Evolutionary conservation across 92 coral and sea anemone genomes (phyloP).

Genomic region (Siderastrea radians): DNA sequence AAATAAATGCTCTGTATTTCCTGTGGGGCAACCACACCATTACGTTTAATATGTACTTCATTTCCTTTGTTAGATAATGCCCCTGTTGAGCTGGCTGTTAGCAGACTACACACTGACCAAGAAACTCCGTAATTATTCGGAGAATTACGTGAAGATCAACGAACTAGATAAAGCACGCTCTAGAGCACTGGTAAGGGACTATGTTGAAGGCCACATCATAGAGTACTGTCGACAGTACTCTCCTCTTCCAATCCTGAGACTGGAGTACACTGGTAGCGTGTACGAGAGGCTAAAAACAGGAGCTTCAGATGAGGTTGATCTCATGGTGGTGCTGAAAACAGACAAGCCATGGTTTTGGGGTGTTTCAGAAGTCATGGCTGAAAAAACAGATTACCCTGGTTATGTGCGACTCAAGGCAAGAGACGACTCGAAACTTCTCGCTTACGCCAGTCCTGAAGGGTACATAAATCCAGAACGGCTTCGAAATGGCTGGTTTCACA

Average conservation of each 20-base stretch:
- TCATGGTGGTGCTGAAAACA: slow-evolving; percentile 70
- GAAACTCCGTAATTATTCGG: slow-evolving; percentile 60
- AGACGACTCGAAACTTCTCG: slow-evolving; percentile 32
- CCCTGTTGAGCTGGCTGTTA: slow-evolving; percentile 16
- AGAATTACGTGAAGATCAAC: slow-evolving; percentile 61
- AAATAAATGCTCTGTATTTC: no score
- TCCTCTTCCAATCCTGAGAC: neutral
- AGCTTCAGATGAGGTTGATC: slow-evolving; percentile 80
- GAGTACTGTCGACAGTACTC: slow-evolving; percentile 50
- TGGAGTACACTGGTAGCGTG: neutral
- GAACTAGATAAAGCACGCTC: slow-evolving; percentile 47
- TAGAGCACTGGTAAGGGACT: slow-evolving; percentile 49
- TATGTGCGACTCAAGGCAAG: slow-evolving; percentile 64
- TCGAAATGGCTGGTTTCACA: slow-evolving; percentile 57
- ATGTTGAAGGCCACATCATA: slow-evolving; percentile 37
- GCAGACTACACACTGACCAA: neutral
- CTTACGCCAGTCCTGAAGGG: slow-evolving; percentile 39
- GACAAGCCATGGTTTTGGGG: slow-evolving; percentile 39
- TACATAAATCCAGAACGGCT: slow-evolving; percentile 54
- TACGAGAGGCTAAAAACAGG: slow-evolving; percentile 76
- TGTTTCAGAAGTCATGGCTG: slow-evolving; percentile 20
- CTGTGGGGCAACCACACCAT: no score
- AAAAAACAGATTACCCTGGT: slow-evolving; percentile 42
- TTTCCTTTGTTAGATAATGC: neutral
- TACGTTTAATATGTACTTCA: no score